Evolutionary conservation across 2,888 invertebrate genomes (phyloP).

Genomic region (Campoplex nolae): DNA sequence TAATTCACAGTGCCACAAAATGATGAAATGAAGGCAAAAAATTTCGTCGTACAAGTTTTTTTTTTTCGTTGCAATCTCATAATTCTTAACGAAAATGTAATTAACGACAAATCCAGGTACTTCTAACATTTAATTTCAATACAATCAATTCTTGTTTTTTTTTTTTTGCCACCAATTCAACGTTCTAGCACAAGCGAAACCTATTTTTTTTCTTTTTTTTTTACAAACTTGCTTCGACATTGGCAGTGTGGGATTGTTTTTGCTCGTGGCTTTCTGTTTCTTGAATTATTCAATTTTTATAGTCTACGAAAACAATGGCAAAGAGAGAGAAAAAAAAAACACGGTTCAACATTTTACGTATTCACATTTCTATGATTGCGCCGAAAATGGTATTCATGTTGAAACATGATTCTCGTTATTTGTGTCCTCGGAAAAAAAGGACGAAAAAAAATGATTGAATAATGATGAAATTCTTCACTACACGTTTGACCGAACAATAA

Average conservation of each 20-base stretch:
- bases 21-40: conserved; percentile 1
- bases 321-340: conserved; percentile 37
- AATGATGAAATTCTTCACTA: neutral
- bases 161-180: conserved; percentile 17
- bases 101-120: conserved; percentile 48
- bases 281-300: conserved; percentile 17
- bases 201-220: neutral
- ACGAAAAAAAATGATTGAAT: neutral
- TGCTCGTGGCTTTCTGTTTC: neutral
- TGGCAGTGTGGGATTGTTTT: conserved; percentile 48
- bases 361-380: conserved; percentile 21
- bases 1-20: conserved; percentile 15
- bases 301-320: conserved; percentile 37
- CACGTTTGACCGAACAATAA: neutral
- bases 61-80: conserved; percentile 11
- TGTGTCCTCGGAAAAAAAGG: no score
- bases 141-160: conserved; percentile 28
- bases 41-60: neutral
- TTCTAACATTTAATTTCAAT: conserved; percentile 51
- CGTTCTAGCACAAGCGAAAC: neutral
- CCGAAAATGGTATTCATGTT: neutral
- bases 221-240: conserved; percentile 43
- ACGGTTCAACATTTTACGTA: conserved; percentile 28
- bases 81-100: conserved; percentile 21
- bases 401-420: neutral